Evolutionary conservation across 2,888 invertebrate genomes (phyloP).

Genomic region (Calameuta idolon): DNA sequence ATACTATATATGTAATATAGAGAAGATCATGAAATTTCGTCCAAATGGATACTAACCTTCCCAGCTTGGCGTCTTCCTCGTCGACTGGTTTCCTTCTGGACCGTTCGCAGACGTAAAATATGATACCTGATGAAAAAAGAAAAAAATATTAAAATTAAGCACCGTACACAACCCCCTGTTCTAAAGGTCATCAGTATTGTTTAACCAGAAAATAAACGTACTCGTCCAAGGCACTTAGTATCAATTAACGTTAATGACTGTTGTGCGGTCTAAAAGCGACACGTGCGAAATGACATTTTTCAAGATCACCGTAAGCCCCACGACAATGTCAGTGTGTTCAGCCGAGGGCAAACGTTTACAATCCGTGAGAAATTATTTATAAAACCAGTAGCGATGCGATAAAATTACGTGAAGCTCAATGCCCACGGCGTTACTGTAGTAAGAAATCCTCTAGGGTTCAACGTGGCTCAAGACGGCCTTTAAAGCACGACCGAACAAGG

Average conservation of each 20-base stretch:
- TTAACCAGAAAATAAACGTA: not conserved
- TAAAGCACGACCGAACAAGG: not conserved
- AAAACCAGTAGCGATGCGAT: not conserved
- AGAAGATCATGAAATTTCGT: constrained; percentile 14
- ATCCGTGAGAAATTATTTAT: not conserved
- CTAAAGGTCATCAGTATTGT: not conserved
- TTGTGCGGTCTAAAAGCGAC: not conserved
- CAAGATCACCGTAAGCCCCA: not conserved
- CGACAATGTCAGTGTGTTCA: not conserved
- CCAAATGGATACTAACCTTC: constrained; percentile 75
- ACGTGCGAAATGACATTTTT: not conserved
- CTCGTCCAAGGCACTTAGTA: not conserved
- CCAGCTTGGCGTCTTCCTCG: constrained; percentile 85
- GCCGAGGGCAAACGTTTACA: not conserved
- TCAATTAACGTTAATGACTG: not conserved
- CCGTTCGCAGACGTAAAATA: constrained; percentile 66
- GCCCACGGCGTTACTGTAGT: too few species aligned
- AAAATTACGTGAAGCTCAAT: not conserved
- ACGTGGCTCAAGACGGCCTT: too few species aligned
- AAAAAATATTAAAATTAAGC: not conserved
- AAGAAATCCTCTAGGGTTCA: too few species aligned
- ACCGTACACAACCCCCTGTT: not conserved
- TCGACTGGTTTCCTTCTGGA: constrained; percentile 77
- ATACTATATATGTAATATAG: constrained; percentile 17
- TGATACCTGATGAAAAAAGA: constrained; percentile 56